Percentiles rank a stretch among this genome's conserved stretches.
These are phyloP conservation scores for Euclidia mi DNA, from an alignment of 2,888 invertebrate genomes.

Conservation along the genomic window DNA sequence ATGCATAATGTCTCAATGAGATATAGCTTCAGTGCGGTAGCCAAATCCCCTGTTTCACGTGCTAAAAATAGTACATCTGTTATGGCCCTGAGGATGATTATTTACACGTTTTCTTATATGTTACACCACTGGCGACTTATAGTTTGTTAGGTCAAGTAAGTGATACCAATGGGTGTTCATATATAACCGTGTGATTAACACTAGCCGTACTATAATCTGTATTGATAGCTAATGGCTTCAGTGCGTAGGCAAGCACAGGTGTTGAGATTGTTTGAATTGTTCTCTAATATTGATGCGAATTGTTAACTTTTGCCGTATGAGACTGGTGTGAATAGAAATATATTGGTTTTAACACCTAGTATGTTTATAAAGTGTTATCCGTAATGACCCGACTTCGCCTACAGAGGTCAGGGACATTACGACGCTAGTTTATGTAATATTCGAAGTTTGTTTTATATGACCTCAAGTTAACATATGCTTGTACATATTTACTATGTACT, in stretches of 20 bases:
- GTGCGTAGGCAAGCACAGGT: constrained; percentile 34
- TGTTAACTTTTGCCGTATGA: constrained; percentile 48
- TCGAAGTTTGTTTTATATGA: constrained; percentile 32
- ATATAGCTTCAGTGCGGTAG: too few relatives aligned
- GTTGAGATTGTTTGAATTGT: constrained; percentile 44
- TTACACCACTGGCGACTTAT: too few relatives aligned
- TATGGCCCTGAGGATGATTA: too few relatives aligned
- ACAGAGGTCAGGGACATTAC: constrained; percentile 70
- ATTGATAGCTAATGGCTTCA: constrained; percentile 29
- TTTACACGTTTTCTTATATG: too few relatives aligned
- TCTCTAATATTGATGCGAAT: constrained; percentile 49
- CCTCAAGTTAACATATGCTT: constrained; percentile 29
- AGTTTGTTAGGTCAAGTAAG: not conserved
- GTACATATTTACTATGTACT: constrained; percentile 39
- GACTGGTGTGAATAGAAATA: constrained; percentile 66
- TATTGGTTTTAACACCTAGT: constrained; percentile 76
- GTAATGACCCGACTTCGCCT: constrained; percentile 58
- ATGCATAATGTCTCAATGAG: too few relatives aligned
- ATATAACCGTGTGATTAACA: constrained; percentile 30
- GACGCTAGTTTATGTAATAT: constrained; percentile 48
- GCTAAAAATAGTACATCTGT: too few relatives aligned
- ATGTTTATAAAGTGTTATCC: constrained; percentile 70
- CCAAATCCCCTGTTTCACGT: too few relatives aligned
- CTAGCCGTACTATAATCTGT: constrained; percentile 13
- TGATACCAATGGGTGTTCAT: not conserved